A percentile compares a stretch with the other conserved stretches of the same genome.
phyloP scores from a whole-genome alignment of 2,113 vertebrate genomes.

The Dipodomys spectabilis region DNA sequence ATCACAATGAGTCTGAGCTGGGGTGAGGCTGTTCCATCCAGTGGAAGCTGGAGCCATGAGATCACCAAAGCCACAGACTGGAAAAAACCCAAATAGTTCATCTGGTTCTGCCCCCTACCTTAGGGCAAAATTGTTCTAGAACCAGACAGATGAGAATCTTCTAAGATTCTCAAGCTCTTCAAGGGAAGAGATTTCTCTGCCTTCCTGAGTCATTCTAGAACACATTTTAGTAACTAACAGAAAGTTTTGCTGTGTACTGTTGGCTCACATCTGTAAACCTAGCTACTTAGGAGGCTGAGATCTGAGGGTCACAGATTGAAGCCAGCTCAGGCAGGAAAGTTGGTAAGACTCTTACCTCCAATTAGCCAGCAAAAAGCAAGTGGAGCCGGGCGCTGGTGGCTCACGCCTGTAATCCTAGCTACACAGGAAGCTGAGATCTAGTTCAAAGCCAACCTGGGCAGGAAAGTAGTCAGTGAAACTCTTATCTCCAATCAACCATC shows the following conservation, averaged over 20 bases:
- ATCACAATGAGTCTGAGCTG: slow-evolving; percentile 41
- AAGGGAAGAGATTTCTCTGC: slow-evolving; percentile 53
- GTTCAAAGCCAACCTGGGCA: no score
- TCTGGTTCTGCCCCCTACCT: slow-evolving; percentile 33
- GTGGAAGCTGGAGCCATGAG: slow-evolving; percentile 49
- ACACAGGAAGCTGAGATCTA: no score
- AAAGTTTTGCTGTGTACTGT: not conserved
- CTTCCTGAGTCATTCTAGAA: slow-evolving; percentile 24
- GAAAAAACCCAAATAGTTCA: slow-evolving; percentile 65
- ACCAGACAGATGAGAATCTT: slow-evolving; percentile 39
- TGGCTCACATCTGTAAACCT: no score
- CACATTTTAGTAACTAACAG: slow-evolving; percentile 31
- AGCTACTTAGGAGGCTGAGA: no score
- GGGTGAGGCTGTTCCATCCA: not conserved
- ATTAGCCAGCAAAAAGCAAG: no score
- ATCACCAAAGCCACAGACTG: slow-evolving; percentile 26
- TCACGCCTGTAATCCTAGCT: no score
- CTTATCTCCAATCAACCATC: no score
- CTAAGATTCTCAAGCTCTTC: slow-evolving; percentile 60
- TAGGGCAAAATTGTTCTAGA: slow-evolving; percentile 54
- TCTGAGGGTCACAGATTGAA: no score
- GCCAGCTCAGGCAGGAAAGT: no score
- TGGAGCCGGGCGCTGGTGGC: no score
- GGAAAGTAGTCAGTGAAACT: no score
- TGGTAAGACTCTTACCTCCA: no score